These are phyloP conservation scores for Typhlomys cinereus DNA, from an alignment of 2,113 vertebrate genomes.

Conservation along the genomic window DNA sequence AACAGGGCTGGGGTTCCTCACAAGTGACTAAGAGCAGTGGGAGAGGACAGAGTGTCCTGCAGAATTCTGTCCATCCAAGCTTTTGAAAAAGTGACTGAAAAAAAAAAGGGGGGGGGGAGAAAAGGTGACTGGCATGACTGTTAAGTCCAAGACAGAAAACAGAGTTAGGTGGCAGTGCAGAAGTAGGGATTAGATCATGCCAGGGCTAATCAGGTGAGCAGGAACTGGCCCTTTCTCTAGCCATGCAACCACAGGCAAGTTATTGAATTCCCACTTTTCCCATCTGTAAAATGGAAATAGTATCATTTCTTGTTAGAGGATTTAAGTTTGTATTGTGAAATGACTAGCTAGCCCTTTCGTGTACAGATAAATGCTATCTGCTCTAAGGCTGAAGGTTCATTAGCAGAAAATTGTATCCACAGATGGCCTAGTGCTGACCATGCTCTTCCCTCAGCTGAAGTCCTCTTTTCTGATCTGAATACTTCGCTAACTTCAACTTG, in stretches of 20 bases:
- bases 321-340: background rate
- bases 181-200: too few species aligned
- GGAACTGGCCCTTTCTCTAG: background rate
- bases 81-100: background rate
- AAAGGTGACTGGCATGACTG: too few species aligned
- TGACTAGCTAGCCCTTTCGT: background rate
- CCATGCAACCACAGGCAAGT: background rate
- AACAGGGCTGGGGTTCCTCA: background rate
- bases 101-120: background rate
- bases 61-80: too few species aligned
- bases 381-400: slow-evolving; percentile 10
- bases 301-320: background rate
- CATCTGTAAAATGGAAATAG: slow-evolving; percentile 34
- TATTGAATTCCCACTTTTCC: slow-evolving; percentile 6
- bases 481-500: slow-evolving; percentile 5
- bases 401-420: background rate
- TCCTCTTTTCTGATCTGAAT: slow-evolving; percentile 16
- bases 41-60: background rate
- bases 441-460: background rate
- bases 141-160: background rate
- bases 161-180: background rate
- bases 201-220: too few species aligned
- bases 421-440: background rate
- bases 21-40: background rate
- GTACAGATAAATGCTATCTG: slow-evolving; percentile 4